phyloP scores from a whole-genome alignment of 2,113 vertebrate genomes.

The Diphyllodes magnificus region DNA sequence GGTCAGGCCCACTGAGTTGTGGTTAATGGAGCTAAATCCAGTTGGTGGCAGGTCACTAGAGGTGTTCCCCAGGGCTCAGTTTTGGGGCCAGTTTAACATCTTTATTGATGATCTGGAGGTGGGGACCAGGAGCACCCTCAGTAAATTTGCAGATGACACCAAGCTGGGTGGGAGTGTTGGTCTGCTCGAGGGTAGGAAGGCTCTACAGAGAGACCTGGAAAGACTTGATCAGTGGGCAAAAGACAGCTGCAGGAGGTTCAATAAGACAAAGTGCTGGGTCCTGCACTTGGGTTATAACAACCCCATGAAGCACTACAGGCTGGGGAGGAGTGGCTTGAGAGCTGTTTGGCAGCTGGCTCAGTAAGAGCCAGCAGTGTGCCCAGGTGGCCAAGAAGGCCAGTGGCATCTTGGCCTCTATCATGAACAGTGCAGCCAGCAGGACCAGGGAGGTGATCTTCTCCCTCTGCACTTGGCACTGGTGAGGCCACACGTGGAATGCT shows the following conservation, averaged over 20 bases:
- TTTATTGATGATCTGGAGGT: not conserved
- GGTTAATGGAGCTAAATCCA: not conserved
- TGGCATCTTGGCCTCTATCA: not conserved
- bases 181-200: not conserved
- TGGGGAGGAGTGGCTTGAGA: not conserved
- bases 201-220: not conserved
- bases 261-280: fast-evolving
- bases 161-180: not conserved
- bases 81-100: not conserved
- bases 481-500: not conserved
- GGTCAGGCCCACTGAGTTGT: not conserved
- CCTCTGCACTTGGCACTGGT: fast-evolving
- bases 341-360: not conserved
- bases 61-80: not conserved
- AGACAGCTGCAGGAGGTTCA: not conserved
- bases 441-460: not conserved
- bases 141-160: not conserved
- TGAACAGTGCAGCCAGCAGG: not conserved
- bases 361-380: not conserved
- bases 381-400: not conserved
- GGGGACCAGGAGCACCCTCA: not conserved
- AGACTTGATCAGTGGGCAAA: not conserved
- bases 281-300: not conserved
- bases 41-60: no score
- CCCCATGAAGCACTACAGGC: fast-evolving